Percentiles rank a stretch among this genome's conserved stretches.
These are phyloP conservation scores for Stramonita haemastoma DNA, from an alignment of 2,888 invertebrate species.

Conservation along the genomic window DNA sequence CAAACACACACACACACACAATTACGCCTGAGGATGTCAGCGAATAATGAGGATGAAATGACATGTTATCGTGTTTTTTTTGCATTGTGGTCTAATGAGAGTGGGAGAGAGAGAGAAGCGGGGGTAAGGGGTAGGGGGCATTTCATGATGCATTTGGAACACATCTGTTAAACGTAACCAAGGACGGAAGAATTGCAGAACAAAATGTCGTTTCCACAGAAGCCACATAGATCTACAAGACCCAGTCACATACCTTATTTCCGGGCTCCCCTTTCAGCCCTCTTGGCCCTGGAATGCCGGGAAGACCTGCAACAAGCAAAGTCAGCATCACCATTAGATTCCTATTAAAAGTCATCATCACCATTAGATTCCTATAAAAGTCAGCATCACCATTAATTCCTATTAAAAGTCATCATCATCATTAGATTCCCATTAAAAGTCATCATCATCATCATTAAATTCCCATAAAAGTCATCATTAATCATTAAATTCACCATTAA, in stretches of 20 bases:
- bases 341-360: no score
- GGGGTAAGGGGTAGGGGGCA: background rate
- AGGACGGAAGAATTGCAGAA: background rate
- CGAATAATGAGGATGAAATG: background rate
- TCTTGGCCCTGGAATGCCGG: slow-evolving; percentile 45
- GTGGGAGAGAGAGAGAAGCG: background rate
- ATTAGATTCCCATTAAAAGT: no score
- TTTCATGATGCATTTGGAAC: background rate
- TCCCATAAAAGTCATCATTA: no score
- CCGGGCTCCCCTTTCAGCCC: slow-evolving; percentile 58
- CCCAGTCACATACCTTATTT: slow-evolving; percentile 43
- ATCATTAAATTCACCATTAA: no score
- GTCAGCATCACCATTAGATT: no score
- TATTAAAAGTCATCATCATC: no score
- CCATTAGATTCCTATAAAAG: no score
- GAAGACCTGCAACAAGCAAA: slow-evolving; percentile 33
- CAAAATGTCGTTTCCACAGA: background rate
- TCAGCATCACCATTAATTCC: no score
- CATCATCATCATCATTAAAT: no score
- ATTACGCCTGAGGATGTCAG: background rate
- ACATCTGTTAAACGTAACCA: background rate
- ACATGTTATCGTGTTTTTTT: background rate
- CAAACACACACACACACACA: no score
- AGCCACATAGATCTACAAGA: background rate
- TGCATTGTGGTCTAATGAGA: background rate